Base-by-base conservation (phyloP, 1,140 invertebrate species). In the Drosophila seguyi region DNA sequence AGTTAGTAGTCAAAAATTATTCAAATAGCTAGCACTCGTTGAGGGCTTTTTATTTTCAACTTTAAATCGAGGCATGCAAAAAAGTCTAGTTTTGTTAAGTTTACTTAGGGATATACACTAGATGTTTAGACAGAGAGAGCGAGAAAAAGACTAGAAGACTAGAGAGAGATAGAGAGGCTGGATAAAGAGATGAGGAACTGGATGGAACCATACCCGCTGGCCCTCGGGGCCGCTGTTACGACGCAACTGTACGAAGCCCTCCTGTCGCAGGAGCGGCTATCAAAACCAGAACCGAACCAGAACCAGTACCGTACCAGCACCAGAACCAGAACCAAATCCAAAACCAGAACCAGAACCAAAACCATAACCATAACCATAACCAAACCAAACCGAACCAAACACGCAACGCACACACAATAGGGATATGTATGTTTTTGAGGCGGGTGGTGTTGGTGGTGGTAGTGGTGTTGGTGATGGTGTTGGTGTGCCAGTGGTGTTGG, bases 161-260 rank as follows among this genome's bases (percentile, higher is more conserved):
- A 68, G 36, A 63, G 72, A 79, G 52, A 59, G 45, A 72, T 55
- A 79, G 58, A 79, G 48, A 87, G 75, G 67, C 66, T 85, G 69
- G 78, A 86, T 75, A 80, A 81, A 75, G 69, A 76, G 72, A 86
- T 71, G 69, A 76, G 68, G 67, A 87, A 77, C 76, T 72, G 67
- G 39, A 63, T 79, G 74, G 66, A 85, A 84, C 74, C 91, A 91
- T 92, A 92, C 91, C 91, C 91, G 87, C 80, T 92, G 91, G 65
- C 91, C 91, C 78, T 92, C 91, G 61, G 91, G 91, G 71, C 91
- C 91, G 81, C 91, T 92, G 91, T 92, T 92, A 61, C 91, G 91
- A 69, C 91, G 91, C 84, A 92, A 92, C 73, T 92, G 91, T 72
- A 92, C 75, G 85, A 92, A 92, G 87, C 90, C 90, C 81, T 92